Conservation (phyloP, 2,797 vertebrate species). For the Taeniopygia guttata region DNA sequence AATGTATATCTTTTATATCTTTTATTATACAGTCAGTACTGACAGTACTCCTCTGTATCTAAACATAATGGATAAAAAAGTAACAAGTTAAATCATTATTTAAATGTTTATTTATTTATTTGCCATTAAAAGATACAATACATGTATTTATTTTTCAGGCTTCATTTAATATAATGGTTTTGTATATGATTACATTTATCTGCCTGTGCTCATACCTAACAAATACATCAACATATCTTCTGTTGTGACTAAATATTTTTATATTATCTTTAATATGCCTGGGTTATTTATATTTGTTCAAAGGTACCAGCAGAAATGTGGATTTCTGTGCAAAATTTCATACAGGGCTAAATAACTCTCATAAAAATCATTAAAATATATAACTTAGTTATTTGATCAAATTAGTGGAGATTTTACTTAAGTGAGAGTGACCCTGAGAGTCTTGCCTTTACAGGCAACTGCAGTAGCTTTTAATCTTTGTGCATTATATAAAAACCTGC, state of each 20-base stretch:
- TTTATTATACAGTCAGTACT: neutral
- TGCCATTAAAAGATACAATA: neutral
- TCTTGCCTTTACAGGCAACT: neutral
- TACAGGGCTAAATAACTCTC: neutral
- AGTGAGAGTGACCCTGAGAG: neutral
- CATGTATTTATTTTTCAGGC: neutral
- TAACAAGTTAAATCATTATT: neutral
- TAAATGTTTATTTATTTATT: neutral
- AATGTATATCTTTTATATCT: neutral
- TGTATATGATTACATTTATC: neutral
- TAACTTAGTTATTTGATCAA: neutral
- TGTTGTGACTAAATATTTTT: neutral
- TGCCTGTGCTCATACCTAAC: neutral
- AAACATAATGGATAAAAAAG: neutral
- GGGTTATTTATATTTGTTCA: neutral
- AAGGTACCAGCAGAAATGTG: neutral
- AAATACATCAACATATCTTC: neutral
- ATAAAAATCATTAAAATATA: neutral
- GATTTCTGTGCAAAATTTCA: neutral
- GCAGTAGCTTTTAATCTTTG: constrained; percentile 31
- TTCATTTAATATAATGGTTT: neutral
- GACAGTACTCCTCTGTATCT: neutral
- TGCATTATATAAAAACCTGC: constrained; percentile 5
- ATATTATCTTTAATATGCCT: neutral
- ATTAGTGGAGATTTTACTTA: neutral